Conservation (phyloP, 2,113 vertebrate genomes). For the Ameiurus melas region DNA sequence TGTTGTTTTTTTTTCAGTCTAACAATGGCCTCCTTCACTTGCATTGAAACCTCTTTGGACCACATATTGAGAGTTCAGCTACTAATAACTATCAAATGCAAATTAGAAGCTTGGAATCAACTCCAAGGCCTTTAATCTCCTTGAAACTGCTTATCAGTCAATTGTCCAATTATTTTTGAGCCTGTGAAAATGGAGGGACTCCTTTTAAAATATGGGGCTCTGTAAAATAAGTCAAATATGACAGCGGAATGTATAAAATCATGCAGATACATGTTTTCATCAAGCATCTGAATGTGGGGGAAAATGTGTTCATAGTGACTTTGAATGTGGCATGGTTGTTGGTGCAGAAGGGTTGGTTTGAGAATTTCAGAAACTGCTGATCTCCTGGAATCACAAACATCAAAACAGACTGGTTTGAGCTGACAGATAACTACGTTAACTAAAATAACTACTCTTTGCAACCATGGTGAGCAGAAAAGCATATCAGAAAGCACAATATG, state of each 20-base stretch:
- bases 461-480: background rate
- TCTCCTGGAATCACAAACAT: background rate
- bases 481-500: background rate
- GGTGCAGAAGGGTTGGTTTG: background rate
- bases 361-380: background rate
- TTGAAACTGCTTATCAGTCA: too few species aligned
- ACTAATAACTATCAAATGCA: too few species aligned
- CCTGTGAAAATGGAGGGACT: too few species aligned
- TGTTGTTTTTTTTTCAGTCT: too few species aligned
- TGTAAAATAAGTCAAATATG: too few species aligned
- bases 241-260: background rate
- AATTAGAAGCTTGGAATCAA: too few species aligned
- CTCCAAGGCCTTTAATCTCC: too few species aligned
- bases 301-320: background rate
- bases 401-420: background rate
- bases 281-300: background rate
- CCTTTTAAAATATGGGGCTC: too few species aligned
- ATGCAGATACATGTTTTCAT: background rate
- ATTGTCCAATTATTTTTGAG: too few species aligned
- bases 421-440: background rate
- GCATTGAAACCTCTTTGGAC: too few species aligned
- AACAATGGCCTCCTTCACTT: too few species aligned
- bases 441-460: background rate
- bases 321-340: background rate
- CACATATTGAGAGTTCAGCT: too few species aligned